Conservation (phyloP, 2,113 vertebrate species). For the Crypturellus undulatus region DNA sequence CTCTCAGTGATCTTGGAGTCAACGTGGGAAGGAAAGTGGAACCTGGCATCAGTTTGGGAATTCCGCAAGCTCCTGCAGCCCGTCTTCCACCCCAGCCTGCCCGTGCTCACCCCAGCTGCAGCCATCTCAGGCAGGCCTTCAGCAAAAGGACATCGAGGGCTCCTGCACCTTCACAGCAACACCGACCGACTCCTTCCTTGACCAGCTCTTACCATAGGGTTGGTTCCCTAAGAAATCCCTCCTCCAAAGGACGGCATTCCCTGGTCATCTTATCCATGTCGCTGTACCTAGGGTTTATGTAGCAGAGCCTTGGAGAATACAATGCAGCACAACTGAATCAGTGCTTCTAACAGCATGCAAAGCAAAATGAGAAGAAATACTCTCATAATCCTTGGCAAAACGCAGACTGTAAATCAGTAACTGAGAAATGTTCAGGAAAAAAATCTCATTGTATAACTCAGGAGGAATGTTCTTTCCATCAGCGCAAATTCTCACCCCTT, state of each 20-base stretch:
- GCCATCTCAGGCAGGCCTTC: too few relatives aligned
- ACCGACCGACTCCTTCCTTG: neutral
- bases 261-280: rapidly evolving
- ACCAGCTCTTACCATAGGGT: neutral
- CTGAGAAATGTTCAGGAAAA: neutral
- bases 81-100: too few relatives aligned
- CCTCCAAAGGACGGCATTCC: neutral
- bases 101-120: too few relatives aligned
- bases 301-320: neutral
- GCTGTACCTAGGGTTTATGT: rapidly evolving
- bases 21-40: neutral
- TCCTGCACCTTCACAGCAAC: neutral
- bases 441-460: neutral
- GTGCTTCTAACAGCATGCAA: neutral
- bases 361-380: neutral
- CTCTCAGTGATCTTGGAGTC: neutral
- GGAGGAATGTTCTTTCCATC: neutral
- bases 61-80: too few relatives aligned
- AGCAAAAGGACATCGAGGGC: too few relatives aligned
- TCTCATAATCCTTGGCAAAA: neutral
- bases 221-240: neutral
- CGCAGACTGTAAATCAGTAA: neutral
- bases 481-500: neutral
- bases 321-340: neutral
- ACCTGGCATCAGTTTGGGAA: neutral